Evolutionary conservation across 1,140 invertebrate genomes (phyloP), one percentile per base, ranked within the genome.

Genomic region (Plodia interpunctella): DNA sequence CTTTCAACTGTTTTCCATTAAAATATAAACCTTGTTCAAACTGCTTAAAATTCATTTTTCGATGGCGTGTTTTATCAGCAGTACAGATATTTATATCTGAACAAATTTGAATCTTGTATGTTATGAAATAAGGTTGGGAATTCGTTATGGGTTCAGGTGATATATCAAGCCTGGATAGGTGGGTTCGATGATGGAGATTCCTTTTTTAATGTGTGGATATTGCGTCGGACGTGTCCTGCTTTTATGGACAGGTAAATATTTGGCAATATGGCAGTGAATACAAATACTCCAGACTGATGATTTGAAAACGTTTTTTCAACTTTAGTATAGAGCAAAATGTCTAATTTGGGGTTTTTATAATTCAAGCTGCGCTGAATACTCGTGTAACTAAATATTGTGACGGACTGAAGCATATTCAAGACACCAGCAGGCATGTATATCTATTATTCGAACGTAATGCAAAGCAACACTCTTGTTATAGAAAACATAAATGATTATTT

Each of bases 171-270:
- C 53, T 72, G 68, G 69, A 71, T 71, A 75, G 72, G 70, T 74
- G 71, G 63, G 65, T 15, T n/a, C 65, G 58, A 69, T 71, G 68
- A 72, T 70, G 72, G 63, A 67, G 66, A 65, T 72, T 74, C 70
- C 49, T 70, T 73, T 78, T 77, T 78, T 76, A 62, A 70, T 72
- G 69, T 68, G 75, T 72, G 68, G 68, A 76, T 80, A 78, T 79
- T 79, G 70, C 72, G 67, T 70, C 51, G 61, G 68, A 65, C 64
- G 59, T 68, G 68, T 63, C 56, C 63, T 60, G 70, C 69, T 60
- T 72, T 71, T 74, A 69, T 70, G 72, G 69, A 70, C 74, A 79
- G 76, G 74, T 79, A 72, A 67, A 68, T 65, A 69, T 66, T 65
- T 63, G 57, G 51, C 18, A 49, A 65, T 60, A 52, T 55, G 55